Evolutionary conservation across 92 coral and sea anemone genomes (phyloP).

Genomic region (Porites rus): DNA sequence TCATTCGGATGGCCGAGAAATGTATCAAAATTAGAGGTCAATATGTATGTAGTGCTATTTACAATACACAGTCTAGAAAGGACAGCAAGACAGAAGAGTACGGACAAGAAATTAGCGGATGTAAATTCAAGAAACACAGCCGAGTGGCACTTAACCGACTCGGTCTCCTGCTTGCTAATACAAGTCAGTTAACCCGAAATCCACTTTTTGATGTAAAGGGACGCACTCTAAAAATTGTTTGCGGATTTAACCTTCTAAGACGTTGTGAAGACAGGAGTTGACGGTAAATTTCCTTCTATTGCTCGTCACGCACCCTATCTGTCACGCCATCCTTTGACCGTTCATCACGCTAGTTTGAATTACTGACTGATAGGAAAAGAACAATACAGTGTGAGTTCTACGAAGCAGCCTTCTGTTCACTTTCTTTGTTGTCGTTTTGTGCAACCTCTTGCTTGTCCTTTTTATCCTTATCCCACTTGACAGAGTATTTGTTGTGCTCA

Average conservation of each 20-base stretch:
- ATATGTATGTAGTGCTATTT: conserved; percentile 16
- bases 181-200: too few species aligned
- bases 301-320: background rate
- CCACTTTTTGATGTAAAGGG: too few species aligned
- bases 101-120: background rate
- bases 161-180: too few species aligned
- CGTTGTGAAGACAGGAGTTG: background rate
- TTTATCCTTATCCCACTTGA: conserved; percentile 73
- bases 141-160: background rate
- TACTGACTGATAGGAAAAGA: background rate
- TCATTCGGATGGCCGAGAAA: background rate
- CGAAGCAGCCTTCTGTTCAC: conserved; percentile 32
- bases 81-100: conserved; percentile 15
- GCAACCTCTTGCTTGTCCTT: conserved; percentile 10
- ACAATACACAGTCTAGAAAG: conserved; percentile 32
- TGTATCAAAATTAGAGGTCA: background rate
- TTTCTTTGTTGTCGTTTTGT: conserved; percentile 10
- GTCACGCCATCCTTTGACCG: conserved; percentile 27
- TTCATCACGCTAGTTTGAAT: too few species aligned
- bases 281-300: too few species aligned
- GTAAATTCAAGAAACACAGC: background rate
- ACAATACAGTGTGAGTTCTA: conserved; percentile 24
- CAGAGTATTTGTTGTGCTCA: conserved; percentile 82
- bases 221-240: too few species aligned
- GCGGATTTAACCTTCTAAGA: background rate